These are phyloP conservation scores for Xestia sexstrigata DNA, from an alignment of 2,888 invertebrate species.

Conservation along the genomic window DNA sequence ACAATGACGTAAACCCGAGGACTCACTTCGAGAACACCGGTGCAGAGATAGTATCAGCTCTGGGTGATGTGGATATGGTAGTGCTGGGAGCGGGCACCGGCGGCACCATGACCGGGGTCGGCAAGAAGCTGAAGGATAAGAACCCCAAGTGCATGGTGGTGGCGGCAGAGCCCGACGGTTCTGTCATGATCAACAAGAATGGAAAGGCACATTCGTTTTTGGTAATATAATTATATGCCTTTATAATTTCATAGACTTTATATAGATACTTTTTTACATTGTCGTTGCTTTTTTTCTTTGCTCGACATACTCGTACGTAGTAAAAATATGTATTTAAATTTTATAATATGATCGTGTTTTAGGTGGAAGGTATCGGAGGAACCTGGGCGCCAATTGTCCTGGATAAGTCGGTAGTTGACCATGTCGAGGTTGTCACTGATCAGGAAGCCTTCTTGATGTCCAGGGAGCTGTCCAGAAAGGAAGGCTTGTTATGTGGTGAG, in stretches of 20 bases:
- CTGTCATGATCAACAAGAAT: constrained; percentile 82
- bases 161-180: constrained; percentile 97
- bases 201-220: constrained; percentile 68
- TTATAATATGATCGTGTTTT: not conserved
- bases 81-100: constrained; percentile 97
- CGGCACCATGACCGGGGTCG: constrained; percentile 97
- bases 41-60: constrained; percentile 94
- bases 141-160: constrained; percentile 94
- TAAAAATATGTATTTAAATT: not conserved
- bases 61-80: constrained; percentile 94
- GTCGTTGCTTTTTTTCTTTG: not conserved
- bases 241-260: not conserved
- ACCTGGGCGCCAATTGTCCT: constrained; percentile 97
- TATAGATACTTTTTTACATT: not conserved
- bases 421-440: constrained; percentile 95
- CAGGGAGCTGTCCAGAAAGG: constrained; percentile 95
- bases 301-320: not conserved
- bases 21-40: constrained; percentile 98
- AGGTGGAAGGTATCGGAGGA: constrained; percentile 95
- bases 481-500: constrained; percentile 96
- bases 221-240: constrained; percentile 58
- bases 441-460: constrained; percentile 95
- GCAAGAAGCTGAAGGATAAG: constrained; percentile 95
- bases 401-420: constrained; percentile 94
- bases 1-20: constrained; percentile 97